Percentiles rank a stretch among this genome's conserved stretches.
Evolutionary conservation across 2,888 invertebrate species (phyloP).

Genomic region (Tuta absoluta): DNA sequence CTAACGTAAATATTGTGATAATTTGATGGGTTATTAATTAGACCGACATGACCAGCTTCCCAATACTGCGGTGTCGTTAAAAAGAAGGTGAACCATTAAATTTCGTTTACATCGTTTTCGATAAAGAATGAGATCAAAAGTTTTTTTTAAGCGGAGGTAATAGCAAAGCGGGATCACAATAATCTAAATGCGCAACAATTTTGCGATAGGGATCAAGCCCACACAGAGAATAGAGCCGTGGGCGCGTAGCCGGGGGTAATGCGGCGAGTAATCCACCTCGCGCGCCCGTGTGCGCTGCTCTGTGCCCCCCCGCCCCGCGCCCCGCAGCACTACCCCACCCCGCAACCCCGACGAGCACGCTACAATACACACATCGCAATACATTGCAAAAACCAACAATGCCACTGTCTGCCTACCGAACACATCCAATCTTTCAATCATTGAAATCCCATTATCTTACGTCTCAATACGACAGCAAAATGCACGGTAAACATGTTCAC

Average conservation of each 20-base stretch:
- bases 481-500: constrained; percentile 5
- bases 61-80: constrained; percentile 5
- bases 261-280: constrained; percentile 75
- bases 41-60: not conserved
- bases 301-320: constrained; percentile 42
- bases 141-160: constrained; percentile 10
- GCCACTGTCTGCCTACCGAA: constrained; percentile 27
- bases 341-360: not conserved
- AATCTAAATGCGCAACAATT: constrained; percentile 71
- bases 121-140: not conserved
- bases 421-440: constrained; percentile 24
- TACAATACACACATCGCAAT: constrained; percentile 59
- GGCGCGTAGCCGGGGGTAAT: constrained; percentile 60
- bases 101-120: not conserved
- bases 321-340: constrained; percentile 35
- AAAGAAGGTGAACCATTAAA: not conserved
- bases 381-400: constrained; percentile 75
- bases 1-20: constrained; percentile 13
- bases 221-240: constrained; percentile 54
- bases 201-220: constrained; percentile 56
- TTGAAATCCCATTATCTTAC: constrained; percentile 22
- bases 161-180: constrained; percentile 35
- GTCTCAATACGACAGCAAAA: constrained; percentile 19
- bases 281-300: no score
- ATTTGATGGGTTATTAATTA: constrained; percentile 4